phyloP scores from a whole-genome alignment of 1,140 invertebrate genomes.

The Chrysopa pallens region DNA sequence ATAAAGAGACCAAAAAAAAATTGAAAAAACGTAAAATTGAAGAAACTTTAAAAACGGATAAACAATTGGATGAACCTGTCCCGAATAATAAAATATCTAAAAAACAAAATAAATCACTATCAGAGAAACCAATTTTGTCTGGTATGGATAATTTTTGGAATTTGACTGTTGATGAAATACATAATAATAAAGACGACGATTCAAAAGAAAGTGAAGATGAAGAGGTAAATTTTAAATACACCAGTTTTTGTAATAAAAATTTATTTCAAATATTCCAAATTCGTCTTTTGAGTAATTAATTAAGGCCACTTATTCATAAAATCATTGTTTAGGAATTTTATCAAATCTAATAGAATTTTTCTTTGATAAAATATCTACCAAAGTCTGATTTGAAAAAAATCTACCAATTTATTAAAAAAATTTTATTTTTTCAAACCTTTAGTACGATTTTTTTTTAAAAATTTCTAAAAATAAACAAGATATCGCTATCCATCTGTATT shows the following conservation, averaged over 20 bases:
- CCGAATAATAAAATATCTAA: conserved; percentile 11
- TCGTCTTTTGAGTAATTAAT: too few relatives aligned
- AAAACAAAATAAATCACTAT: conserved; percentile 3
- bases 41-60: conserved; percentile 2
- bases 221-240: conserved; percentile 2
- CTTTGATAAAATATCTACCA: too few relatives aligned
- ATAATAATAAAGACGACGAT: neutral
- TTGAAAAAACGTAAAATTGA: neutral
- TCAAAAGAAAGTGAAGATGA: conserved; percentile 1
- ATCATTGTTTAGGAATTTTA: too few relatives aligned
- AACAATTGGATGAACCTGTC: conserved; percentile 15
- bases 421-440: too few relatives aligned
- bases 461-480: too few relatives aligned
- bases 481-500: too few relatives aligned
- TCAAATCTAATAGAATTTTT: too few relatives aligned
- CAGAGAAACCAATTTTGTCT: conserved; percentile 11
- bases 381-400: too few relatives aligned
- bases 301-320: too few relatives aligned
- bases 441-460: too few relatives aligned
- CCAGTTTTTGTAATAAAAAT: conserved; percentile 1
- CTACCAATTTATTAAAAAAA: too few relatives aligned
- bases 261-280: too few relatives aligned
- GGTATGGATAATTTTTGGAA: conserved; percentile 28
- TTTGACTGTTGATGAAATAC: conserved; percentile 6
- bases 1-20: conserved; percentile 1